Percentiles rank a stretch among this genome's conserved stretches.
phyloP scores from a whole-genome alignment of 2,113 vertebrate genomes.

The Isurus oxyrinchus region DNA sequence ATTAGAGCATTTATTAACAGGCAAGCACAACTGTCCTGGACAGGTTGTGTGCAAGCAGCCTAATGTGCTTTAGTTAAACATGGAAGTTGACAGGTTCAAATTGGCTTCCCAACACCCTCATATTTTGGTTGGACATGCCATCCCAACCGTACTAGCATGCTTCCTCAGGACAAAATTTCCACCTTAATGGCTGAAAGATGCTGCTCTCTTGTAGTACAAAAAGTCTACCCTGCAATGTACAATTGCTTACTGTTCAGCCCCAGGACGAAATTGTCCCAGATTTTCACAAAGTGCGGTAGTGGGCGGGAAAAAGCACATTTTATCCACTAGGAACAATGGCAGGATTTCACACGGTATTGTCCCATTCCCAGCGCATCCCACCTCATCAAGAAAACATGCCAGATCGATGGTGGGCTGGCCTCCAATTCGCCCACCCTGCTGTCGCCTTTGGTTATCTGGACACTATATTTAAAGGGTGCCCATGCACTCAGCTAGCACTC shows the following conservation, averaged over 20 bases:
- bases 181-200: not conserved
- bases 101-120: not conserved
- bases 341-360: no score
- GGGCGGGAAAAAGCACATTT: no score
- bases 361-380: no score
- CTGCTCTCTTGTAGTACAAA: not conserved
- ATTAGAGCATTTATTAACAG: not conserved
- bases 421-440: no score
- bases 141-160: not conserved
- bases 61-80: not conserved
- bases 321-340: no score
- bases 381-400: no score
- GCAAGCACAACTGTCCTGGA: not conserved
- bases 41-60: not conserved
- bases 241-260: not conserved
- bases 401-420: no score
- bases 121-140: not conserved
- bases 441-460: no score
- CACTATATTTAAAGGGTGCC: no score
- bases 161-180: not conserved
- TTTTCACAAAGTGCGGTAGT: no score
- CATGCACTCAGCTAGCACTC: no score
- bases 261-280: no score
- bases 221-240: not conserved
- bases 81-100: not conserved